Evolutionary conservation across 2,888 invertebrate species (phyloP), one percentile per base, ranked within the genome.

Genomic region (Spodoptera picta): DNA sequence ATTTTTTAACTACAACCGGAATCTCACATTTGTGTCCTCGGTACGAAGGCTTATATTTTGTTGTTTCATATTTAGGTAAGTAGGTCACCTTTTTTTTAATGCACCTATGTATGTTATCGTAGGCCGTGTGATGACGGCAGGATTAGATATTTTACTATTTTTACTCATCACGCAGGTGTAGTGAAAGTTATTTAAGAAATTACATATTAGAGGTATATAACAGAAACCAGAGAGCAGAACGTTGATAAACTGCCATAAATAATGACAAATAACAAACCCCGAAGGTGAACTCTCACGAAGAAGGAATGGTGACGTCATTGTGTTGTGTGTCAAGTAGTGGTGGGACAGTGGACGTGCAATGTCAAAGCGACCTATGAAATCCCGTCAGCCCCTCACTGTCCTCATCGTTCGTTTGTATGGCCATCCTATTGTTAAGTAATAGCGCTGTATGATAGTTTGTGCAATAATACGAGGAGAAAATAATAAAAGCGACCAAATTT

Each of bases 401-500:
- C 19, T 2, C 24, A 4, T 12, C 19, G 12, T 53, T 57, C 43
- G 46, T 23, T 49, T 4, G 24, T 46, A 42, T 51, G 12, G 43
- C n/a, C 31, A 47, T 10, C 31, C 10, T 14, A 11, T 4, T 46
- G 65, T 77, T 77, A 70, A 51, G 64, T 79, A 75, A 75, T 47
- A 45, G 49, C 54, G 47, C 52, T 57, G 68, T 58, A 44, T 42
- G 51, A 45, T 31, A 10, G 24, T 54, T 80, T 73, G 55, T 63
- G 66, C 51, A 80, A 73, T 24, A 49, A 5, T 62, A 69, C 75
- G 69, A 62, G 80, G 68, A 44, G 71, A 56, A 61, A 68, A 77
- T 79, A 69, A 60, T 64, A 62, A 75, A 55, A 36, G 65, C 69
- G 55, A 63, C 64, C 63, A 73, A 75, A 77, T 69, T 75, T 61